Evolutionary conservation across 1,140 invertebrate species (phyloP).

Genomic region (Zaprionus gabonicus): DNA sequence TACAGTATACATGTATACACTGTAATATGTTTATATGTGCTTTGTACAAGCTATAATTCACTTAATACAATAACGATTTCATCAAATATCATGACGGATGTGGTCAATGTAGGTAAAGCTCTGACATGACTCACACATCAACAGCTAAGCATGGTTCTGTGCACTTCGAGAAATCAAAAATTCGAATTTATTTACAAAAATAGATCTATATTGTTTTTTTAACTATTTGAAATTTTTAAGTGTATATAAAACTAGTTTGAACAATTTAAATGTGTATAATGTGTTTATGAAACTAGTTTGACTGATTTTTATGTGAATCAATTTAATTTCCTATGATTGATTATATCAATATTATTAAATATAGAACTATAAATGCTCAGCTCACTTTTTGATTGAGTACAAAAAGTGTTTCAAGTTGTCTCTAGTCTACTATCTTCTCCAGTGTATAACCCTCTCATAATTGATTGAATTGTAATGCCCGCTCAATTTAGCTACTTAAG

Average conservation of each 20-base stretch:
- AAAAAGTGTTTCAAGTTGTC: too few species aligned
- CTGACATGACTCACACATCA: slow-evolving; percentile 31
- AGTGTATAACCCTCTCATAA: not conserved
- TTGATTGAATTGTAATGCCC: not conserved
- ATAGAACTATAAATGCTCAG: not conserved
- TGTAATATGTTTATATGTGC: not conserved
- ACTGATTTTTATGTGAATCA: too few species aligned
- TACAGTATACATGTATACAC: not conserved
- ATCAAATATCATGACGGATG: slow-evolving; percentile 27
- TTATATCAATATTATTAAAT: not conserved
- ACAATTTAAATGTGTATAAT: too few species aligned
- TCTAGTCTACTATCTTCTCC: not conserved
- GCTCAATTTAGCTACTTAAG: not conserved
- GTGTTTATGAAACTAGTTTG: too few species aligned
- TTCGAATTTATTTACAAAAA: not conserved
- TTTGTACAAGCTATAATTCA: not conserved
- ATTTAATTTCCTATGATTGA: not conserved
- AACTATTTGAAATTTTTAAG: too few species aligned
- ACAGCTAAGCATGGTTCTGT: slow-evolving; percentile 18
- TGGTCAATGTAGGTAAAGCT: slow-evolving; percentile 17
- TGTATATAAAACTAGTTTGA: too few species aligned
- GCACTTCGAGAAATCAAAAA: slow-evolving; percentile 6
- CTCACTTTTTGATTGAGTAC: not conserved
- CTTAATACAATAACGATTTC: slow-evolving; percentile 21
- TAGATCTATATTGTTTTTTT: too few species aligned